A percentile compares a stretch with the other conserved stretches of the same genome.
Conservation (phyloP, 2,888 invertebrate genomes). For the Cordilura impudica region DNA sequence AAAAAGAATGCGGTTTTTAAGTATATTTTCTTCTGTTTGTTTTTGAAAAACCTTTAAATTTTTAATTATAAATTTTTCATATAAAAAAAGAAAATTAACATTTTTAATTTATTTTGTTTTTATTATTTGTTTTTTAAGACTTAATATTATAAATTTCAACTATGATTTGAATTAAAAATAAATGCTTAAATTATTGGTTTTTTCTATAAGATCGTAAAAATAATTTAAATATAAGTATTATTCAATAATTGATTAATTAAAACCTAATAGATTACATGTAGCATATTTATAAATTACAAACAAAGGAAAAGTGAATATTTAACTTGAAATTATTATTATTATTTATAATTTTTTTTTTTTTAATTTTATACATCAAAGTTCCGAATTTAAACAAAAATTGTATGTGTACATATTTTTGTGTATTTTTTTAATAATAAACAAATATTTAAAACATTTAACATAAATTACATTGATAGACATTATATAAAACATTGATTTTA, state of each 20-base stretch:
- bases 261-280: constrained; percentile 40
- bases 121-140: not conserved
- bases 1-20: not conserved
- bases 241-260: constrained; percentile 6
- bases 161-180: constrained; percentile 15
- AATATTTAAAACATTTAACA: constrained; percentile 47
- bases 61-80: not conserved
- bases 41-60: not conserved
- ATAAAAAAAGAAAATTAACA: not conserved
- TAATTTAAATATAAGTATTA: constrained; percentile 13
- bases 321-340: not conserved
- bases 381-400: too few species aligned
- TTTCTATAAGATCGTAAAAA: constrained; percentile 26
- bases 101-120: not conserved
- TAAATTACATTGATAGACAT: constrained; percentile 56
- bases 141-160: constrained; percentile 35
- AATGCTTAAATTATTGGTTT: constrained; percentile 10
- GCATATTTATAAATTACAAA: constrained; percentile 24
- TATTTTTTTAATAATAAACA: constrained; percentile 30
- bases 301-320: not conserved
- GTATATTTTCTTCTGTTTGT: not conserved
- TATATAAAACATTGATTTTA: constrained; percentile 42
- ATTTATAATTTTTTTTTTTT: constrained; percentile 8
- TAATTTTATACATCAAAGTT: constrained; percentile 39
- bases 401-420: not conserved